A percentile compares a stretch with the other conserved stretches of the same genome.
Evolutionary conservation across 2,113 vertebrate species (phyloP).

Genomic region (Gymnocephalus cernua): DNA sequence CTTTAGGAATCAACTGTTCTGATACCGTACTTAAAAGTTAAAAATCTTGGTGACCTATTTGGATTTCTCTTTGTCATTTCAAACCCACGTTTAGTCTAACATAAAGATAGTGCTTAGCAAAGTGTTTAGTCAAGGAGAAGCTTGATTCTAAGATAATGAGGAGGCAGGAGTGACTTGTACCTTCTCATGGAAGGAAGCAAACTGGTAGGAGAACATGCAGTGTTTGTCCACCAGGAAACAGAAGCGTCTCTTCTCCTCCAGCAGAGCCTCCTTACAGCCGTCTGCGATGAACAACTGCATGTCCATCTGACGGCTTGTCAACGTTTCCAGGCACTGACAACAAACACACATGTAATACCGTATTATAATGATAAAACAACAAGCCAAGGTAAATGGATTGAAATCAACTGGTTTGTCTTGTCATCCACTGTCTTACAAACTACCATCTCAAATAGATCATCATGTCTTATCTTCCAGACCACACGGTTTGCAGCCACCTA

Average conservation of each 20-base stretch:
- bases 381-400: not conserved
- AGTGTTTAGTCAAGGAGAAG: not conserved
- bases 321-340: constrained; percentile 90
- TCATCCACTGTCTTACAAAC: not conserved
- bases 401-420: not conserved
- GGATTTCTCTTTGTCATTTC: not conserved
- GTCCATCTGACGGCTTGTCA: constrained; percentile 91
- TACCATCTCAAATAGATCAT: not conserved
- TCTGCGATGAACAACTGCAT: constrained; percentile 96
- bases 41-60: not conserved
- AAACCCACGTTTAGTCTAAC: not conserved
- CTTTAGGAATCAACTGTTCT: constrained; percentile 17
- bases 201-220: constrained; percentile 89
- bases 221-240: constrained; percentile 99
- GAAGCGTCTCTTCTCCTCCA: constrained; percentile 96
- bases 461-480: constrained; percentile 61
- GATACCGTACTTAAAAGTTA: not conserved
- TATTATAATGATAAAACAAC: not conserved
- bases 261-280: constrained; percentile 93
- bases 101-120: not conserved
- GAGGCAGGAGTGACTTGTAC: constrained; percentile 68
- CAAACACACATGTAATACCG: constrained; percentile 6
- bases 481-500: constrained; percentile 27
- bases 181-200: constrained; percentile 90
- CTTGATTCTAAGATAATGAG: not conserved